Conservation (phyloP, 2,113 vertebrate genomes). For the Neofelis nebulosa region DNA sequence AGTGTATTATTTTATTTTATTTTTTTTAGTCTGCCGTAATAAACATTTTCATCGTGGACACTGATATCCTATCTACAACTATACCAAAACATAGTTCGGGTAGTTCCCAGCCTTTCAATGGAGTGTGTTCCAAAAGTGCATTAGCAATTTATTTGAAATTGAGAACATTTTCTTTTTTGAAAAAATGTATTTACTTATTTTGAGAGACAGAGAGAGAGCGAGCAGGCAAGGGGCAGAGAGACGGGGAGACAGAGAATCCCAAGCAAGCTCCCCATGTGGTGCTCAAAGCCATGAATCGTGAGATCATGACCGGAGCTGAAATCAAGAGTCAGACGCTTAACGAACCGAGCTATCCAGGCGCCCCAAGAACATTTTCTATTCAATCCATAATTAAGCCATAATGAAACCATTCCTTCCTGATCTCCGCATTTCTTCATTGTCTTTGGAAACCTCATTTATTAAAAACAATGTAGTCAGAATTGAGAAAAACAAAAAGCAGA, state of each 20-base stretch:
- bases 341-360: too few species aligned
- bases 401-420: not conserved
- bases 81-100: not conserved
- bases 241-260: too few species aligned
- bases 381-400: not conserved
- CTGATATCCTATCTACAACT: not conserved
- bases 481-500: not conserved
- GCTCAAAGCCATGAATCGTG: too few species aligned
- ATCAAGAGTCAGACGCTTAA: too few species aligned
- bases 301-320: too few species aligned
- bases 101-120: not conserved
- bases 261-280: too few species aligned
- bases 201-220: too few species aligned
- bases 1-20: not conserved
- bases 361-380: not conserved
- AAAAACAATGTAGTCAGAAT: constrained; percentile 23
- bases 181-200: too few species aligned
- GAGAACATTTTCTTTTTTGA: not conserved
- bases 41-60: constrained; percentile 22
- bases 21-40: not conserved
- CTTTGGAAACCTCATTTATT: constrained; percentile 29
- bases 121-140: not conserved
- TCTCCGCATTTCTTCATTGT: not conserved
- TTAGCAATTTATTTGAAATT: constrained; percentile 11
- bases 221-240: too few species aligned